phyloP scores from a whole-genome alignment of 2,113 vertebrate species.

The Triplophysa tibetana region DNA sequence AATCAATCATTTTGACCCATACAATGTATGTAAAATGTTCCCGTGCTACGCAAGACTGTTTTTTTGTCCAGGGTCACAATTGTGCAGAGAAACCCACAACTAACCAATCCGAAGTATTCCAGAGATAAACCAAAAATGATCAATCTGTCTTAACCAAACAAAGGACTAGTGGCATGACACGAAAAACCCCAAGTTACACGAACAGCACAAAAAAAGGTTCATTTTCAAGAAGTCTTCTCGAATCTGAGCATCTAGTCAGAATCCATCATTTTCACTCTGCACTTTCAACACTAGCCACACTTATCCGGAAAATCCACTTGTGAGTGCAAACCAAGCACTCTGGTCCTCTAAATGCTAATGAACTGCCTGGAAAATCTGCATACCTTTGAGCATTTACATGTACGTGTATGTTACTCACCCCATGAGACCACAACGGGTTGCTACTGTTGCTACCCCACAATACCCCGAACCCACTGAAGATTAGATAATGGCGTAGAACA shows the following conservation, averaged over 20 bases:
- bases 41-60: too few relatives aligned
- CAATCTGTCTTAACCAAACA: too few relatives aligned
- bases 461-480: conserved; percentile 53
- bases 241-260: background rate
- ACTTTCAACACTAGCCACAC: background rate
- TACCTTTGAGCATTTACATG: background rate
- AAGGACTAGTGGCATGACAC: too few relatives aligned
- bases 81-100: too few relatives aligned
- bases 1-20: too few relatives aligned
- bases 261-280: background rate
- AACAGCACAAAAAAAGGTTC: background rate
- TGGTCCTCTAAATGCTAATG: conserved; percentile 26
- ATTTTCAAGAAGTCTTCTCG: background rate
- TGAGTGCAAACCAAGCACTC: background rate
- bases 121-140: background rate
- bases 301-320: conserved; percentile 11
- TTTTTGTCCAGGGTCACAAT: too few relatives aligned
- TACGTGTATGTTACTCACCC: background rate
- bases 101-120: too few relatives aligned
- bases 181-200: too few relatives aligned
- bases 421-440: background rate
- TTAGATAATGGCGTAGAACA: conserved; percentile 61
- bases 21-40: too few relatives aligned
- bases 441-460: conserved; percentile 38
- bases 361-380: background rate